Evolutionary conservation across 2,888 invertebrate species (phyloP).

Genomic region (Dasypolia templi): DNA sequence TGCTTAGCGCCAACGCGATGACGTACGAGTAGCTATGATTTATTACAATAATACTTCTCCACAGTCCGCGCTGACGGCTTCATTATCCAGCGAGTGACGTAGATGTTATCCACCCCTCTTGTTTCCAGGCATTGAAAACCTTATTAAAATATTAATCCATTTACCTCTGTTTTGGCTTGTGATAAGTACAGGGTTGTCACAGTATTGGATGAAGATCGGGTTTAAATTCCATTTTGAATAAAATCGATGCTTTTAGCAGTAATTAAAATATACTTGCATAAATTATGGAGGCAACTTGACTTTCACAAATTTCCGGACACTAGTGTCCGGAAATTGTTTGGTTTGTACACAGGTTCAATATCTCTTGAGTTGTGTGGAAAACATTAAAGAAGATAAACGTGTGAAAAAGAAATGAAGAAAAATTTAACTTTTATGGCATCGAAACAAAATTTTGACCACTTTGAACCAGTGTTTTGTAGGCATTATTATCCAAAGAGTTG

Average conservation of each 20-base stretch:
- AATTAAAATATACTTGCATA: background rate
- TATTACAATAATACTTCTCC: slow-evolving; percentile 23
- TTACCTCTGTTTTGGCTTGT: slow-evolving; percentile 9
- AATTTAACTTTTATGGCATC: slow-evolving; percentile 11
- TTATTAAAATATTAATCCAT: slow-evolving; percentile 26
- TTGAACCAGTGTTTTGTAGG: background rate
- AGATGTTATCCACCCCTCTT: slow-evolving; percentile 29
- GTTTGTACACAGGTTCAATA: slow-evolving; percentile 3
- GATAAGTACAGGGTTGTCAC: background rate
- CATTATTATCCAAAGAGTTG: slow-evolving; percentile 6
- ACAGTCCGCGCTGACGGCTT: slow-evolving; percentile 12
- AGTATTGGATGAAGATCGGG: background rate
- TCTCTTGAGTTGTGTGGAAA: background rate
- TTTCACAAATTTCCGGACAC: too few species aligned
- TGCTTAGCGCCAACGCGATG: slow-evolving; percentile 2
- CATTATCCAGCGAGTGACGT: slow-evolving; percentile 23
- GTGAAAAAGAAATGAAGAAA: background rate
- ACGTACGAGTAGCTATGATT: slow-evolving; percentile 16
- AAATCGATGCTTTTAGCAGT: background rate
- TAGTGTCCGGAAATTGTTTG: background rate
- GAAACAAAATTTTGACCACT: background rate
- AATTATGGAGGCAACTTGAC: too few species aligned
- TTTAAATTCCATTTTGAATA: background rate
- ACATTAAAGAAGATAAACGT: background rate
- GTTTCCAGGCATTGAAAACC: slow-evolving; percentile 9